Evolutionary conservation across 2,113 vertebrate genomes (phyloP).

Genomic region (Sapayoa aenigma): DNA sequence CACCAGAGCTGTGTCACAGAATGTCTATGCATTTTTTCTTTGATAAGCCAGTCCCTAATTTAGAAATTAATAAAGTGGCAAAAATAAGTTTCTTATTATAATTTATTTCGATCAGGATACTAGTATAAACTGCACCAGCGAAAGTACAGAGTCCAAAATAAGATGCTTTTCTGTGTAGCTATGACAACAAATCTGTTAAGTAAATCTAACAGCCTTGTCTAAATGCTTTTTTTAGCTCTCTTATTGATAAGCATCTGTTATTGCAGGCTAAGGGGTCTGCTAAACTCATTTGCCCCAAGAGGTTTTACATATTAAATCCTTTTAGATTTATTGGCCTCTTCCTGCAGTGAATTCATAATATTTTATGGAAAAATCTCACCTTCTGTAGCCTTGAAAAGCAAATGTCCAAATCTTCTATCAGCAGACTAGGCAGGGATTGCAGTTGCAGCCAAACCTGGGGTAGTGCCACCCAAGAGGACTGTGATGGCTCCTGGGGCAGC

Average conservation of each 20-base stretch:
- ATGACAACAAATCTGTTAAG: neutral
- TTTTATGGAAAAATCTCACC: neutral
- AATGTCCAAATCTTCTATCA: neutral
- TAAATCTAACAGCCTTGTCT: neutral
- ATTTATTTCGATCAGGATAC: neutral
- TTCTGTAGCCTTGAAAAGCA: neutral
- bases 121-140: neutral
- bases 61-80: neutral
- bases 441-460: neutral
- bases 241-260: neutral
- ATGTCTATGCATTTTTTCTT: neutral
- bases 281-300: neutral
- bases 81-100: neutral
- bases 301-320: neutral
- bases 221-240: neutral
- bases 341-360: neutral
- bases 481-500: neutral
- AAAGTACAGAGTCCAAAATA: neutral
- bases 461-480: neutral
- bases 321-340: neutral
- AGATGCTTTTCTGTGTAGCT: neutral
- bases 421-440: neutral
- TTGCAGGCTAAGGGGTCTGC: neutral
- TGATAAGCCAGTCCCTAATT: neutral
- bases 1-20: neutral